Percentiles rank a stretch among this genome's conserved stretches.
phyloP scores from a whole-genome alignment of 2,888 invertebrate genomes.

The Merodon equestris region DNA sequence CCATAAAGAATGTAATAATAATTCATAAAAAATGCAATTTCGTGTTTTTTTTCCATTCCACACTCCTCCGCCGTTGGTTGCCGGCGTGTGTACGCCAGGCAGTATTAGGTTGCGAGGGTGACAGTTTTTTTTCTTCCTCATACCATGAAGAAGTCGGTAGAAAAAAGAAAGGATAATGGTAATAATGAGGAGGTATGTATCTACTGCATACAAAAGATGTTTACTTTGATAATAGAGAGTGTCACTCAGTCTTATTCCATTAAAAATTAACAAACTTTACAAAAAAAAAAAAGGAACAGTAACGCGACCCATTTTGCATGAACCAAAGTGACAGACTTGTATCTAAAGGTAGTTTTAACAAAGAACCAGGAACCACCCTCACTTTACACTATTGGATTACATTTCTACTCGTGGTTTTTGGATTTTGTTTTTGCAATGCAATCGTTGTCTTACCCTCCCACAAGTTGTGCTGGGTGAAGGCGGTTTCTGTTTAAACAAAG shows the following conservation, averaged over 20 bases:
- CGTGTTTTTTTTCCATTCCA: conserved; percentile 44
- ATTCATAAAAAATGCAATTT: conserved; percentile 72
- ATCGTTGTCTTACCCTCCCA: conserved; percentile 19
- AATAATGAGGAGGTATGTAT: conserved; percentile 24
- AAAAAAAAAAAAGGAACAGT: conserved; percentile 1
- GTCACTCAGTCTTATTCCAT: conserved; percentile 53
- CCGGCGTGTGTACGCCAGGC: conserved; percentile 1
- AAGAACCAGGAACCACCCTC: conserved; percentile 28
- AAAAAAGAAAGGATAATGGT: conserved; percentile 33
- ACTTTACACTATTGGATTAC: conserved; percentile 63
- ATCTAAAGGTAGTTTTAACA: conserved; percentile 5
- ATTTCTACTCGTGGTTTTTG: background rate
- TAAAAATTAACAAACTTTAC: conserved; percentile 64
- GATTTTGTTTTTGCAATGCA: conserved; percentile 43
- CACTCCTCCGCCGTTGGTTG: conserved; percentile 15
- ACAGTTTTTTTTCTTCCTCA: conserved; percentile 48
- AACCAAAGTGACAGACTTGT: conserved; percentile 10
- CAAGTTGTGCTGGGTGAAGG: conserved; percentile 21
- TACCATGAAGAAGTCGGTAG: conserved; percentile 6
- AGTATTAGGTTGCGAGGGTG: conserved; percentile 44
- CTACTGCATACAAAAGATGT: conserved; percentile 40
- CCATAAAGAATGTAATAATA: conserved; percentile 72
- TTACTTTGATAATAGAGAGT: conserved; percentile 61
- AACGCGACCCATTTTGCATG: conserved; percentile 4
- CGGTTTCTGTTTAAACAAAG: conserved; percentile 60